Evolutionary conservation across 2,113 vertebrate species (phyloP).

Genomic region (Gorsachius goisagi): DNA sequence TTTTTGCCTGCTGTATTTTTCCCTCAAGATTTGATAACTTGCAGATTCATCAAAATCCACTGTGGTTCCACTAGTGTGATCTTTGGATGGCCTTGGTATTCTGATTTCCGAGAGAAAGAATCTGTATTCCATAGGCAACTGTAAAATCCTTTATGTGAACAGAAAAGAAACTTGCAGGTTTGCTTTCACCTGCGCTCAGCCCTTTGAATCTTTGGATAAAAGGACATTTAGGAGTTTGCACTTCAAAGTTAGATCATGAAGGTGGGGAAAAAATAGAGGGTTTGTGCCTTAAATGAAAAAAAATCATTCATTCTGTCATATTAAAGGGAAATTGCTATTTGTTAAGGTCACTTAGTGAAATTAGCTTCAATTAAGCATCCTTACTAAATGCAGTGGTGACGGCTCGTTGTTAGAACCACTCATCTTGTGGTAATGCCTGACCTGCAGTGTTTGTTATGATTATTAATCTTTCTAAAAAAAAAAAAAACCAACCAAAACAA

Average conservation of each 20-base stretch:
- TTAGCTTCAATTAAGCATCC: conserved; percentile 24
- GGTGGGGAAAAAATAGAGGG: background rate
- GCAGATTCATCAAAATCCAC: background rate
- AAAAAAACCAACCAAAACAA: background rate
- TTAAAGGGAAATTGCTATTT: conserved; percentile 14
- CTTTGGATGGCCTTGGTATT: background rate
- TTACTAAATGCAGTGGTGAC: background rate
- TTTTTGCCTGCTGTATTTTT: background rate
- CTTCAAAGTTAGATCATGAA: background rate
- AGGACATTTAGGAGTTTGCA: background rate
- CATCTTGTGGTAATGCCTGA: background rate
- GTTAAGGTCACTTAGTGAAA: conserved; percentile 29
- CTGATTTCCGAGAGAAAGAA: background rate
- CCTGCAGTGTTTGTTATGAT: background rate
- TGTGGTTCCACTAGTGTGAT: background rate
- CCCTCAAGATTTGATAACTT: background rate
- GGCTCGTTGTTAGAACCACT: conserved; percentile 10
- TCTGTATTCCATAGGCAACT: background rate
- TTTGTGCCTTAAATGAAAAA: background rate
- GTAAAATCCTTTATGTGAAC: background rate
- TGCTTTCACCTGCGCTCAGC: background rate
- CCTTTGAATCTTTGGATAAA: background rate
- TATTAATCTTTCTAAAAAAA: background rate
- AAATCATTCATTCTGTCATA: background rate
- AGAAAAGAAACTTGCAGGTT: background rate